Evolutionary conservation across 2,113 vertebrate genomes (phyloP), one percentile per base, ranked within the genome.

Genomic region (Holacanthus passer): DNA sequence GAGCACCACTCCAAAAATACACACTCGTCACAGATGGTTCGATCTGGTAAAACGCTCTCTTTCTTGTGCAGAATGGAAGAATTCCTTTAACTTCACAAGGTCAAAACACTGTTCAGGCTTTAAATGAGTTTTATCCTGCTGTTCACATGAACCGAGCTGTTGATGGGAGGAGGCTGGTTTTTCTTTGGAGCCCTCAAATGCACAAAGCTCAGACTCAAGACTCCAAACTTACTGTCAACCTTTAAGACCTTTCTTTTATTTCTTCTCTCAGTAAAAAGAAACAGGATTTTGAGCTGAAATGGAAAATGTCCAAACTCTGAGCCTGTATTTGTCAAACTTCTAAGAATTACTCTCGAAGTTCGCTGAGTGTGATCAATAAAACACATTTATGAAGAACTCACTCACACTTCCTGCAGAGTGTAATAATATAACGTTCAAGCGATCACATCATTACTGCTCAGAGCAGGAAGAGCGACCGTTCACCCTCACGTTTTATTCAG

Each of bases 51-150:
- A n/a, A n/a, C n/a, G n/a, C n/a, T 62, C 43, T 24, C 4, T 22
- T 55, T 43, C 24, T 39, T 19, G 4, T 29, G 22, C 45, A 43
- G 10, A 47, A 32, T 19, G 39, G 41, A 47, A 24, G 72, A 68
- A 39, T 35, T 58, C n/a, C 53, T 58, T 78, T 52, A 62, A 45
- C 27, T 59, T 50, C 41, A 31, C 17, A 1, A 59, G 27, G 74
- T 83, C 81, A 50, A 2, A 69, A 55, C 80, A 77, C 80, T 82
- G 80, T 76, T 64, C 0, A 56, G 48, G 29, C 31, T 71, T 81
- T 32, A 22, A 50, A 41, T 5, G 5, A 20, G 1, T 41, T 75
- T 55, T 1, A 31, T 67, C 52, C 43, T 62, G 29, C 58, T 53
- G 45, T 37, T 64, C 35, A 52, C 22, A 13, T 58, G 5, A 55